phyloP scores from a whole-genome alignment of 2,797 vertebrate species.

The Clarias platycephalus region DNA sequence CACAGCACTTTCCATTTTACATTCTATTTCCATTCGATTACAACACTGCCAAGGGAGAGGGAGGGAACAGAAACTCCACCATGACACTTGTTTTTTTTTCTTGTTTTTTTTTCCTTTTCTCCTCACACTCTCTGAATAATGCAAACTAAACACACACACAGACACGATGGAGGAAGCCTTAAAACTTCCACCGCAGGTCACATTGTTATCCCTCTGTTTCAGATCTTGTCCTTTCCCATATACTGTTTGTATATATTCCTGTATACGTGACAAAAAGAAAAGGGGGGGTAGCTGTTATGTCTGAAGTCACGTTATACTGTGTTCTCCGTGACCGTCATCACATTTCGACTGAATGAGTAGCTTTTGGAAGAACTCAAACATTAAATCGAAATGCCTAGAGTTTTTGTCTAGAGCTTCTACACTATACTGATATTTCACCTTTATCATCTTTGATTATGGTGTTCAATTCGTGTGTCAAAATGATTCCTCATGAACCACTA shows the following conservation, averaged over 20 bases:
- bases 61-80: neutral
- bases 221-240: neutral
- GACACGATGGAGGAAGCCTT: conserved; percentile 4
- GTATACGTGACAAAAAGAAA: neutral
- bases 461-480: too few relatives aligned
- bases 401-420: neutral
- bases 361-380: neutral
- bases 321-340: neutral
- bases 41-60: neutral
- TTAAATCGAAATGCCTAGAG: neutral
- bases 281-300: neutral
- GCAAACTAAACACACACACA: conserved; percentile 6
- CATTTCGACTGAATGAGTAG: neutral
- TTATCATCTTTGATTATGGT: too few relatives aligned
- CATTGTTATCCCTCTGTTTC: conserved; percentile 1
- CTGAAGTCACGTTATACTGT: neutral
- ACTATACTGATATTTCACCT: too few relatives aligned
- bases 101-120: neutral
- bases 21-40: conserved; percentile 15
- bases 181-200: conserved; percentile 48
- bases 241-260: neutral
- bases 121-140: conserved; percentile 5
- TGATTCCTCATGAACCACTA: too few relatives aligned
- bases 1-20: conserved; percentile 36
- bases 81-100: conserved; percentile 11